Evolutionary conservation across 2,888 invertebrate genomes (phyloP), one percentile per base, ranked within the genome.

Genomic region (Mimumesa dahlbomi): DNA sequence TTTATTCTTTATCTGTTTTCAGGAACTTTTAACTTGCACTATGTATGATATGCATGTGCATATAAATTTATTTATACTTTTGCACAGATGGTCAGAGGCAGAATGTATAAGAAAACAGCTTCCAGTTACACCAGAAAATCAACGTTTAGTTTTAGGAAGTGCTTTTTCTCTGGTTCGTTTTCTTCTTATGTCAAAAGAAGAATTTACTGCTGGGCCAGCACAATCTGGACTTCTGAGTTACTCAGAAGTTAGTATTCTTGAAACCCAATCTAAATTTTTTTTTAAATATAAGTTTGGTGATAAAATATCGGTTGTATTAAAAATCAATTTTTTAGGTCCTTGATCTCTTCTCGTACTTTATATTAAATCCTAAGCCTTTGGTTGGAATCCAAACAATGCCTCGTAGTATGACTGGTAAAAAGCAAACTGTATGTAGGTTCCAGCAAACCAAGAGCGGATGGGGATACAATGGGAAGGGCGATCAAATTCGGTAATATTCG

Each of bases 381-480:
- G 93, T 94, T 40, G 92, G 92, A 7, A 96, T 95, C 87, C 90
- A 93, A 62, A 92, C 94, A 83, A 92, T 92, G 14, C 95, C 95
- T 0, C 90, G 95, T 85, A 94, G 94, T 75, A 93, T 95, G 92
- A 94, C 94, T 4, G 95, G 95, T 1, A 95, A 95, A 83, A 95
- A 96, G 84, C 91, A 94, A 82, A 93, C 93, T 0, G 94, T 94
- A 21, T 93, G 93, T 65, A 90, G 94, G 65, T 96, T 96, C 88
- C 93, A 93, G 29, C 93, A 94, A 85, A 94, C 94, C 0, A 95
- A 95, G 85, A 93, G 93, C 21, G 91, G 95, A 61, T 96, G 96
- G 96, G 96, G 96, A 0, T 96, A 96, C 83, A 95, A 94, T 86
- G 96, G 96, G 2, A 95, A 95, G 0, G 94, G 94, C 52, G 96